Base-by-base conservation (phyloP, 2,797 vertebrate genomes). In the Catharus ustulatus region DNA sequence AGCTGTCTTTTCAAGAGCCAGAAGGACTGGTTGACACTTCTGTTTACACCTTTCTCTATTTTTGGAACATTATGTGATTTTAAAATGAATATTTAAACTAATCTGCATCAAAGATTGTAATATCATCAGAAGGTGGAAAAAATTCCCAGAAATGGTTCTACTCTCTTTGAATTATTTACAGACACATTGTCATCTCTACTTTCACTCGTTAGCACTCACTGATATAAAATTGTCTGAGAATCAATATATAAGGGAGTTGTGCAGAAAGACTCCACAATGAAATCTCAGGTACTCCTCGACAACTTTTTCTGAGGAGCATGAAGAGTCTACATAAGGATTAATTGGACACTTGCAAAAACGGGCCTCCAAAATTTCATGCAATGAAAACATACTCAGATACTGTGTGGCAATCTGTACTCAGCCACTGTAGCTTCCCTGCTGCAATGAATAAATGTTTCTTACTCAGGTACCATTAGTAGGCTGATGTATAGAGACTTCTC, bases 41-140 rank as follows among this genome's bases (percentile, higher is more conserved):
- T 94, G 59, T 95, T 96, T 95, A 89, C 73, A 94, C 63, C n/a
- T 87, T 94, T 81, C 30, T 88, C 61, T 92, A 64, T 89, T 92
- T 95, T 89, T 85, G 34, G 51, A 86, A 77, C 0, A 2, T 40
- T 69, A 55, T 48, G 36, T 49, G 57, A 32, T 66, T 90, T 89
- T 51, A 68, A 78, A 81, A 86, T 46, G 4, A 32, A 43, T 71
- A 40, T 80, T 52, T 91, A 74, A 83, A 77, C 24, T 49, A 59
- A 13, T 30, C 51, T 59, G 12, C 79, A 89, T 93, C 59, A 93
- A 87, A 69, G 38, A 66, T 13, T 43, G 6, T 46, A 58, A 8
- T 17, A 45, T 45, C 9, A 73, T 77, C 78, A 90, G n/a, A 52
- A 62, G 55, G 27, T 52, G 26, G 11, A 91, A 75, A 24, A 72